Base-by-base conservation (phyloP, 1,140 invertebrate genomes). In the Berghia stephanieae region DNA sequence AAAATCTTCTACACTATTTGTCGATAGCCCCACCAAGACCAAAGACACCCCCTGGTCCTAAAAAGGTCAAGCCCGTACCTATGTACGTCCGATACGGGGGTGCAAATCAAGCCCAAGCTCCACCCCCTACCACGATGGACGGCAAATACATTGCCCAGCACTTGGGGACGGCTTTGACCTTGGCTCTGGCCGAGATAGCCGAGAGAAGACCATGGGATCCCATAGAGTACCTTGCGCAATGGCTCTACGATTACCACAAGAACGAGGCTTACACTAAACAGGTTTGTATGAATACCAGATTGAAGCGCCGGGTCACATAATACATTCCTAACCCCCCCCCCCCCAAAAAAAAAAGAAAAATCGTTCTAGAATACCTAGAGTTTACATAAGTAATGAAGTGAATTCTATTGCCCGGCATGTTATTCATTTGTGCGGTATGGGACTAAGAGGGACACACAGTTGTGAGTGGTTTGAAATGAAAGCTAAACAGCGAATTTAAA, bases 181-280 rank as follows among this genome's bases (percentile, higher is more conserved):
- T 81, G 40, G 87, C 86, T 3, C 70, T 88, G 71, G 79, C 85
- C 4, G 86, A 88, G 66, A 83, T 88, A 31, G 83, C 82, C n/a
- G 83, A 83, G 57, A 77, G 75, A 18, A 74, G 83, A 72, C 87
- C 87, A 5, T 82, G 79, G 76, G 87, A 88, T 71, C 86, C 87
- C 3, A 85, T 88, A 31, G 87, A 88, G 66, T 88, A 85, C 72
- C 73, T 88, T 16, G 85, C 82, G 18, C 75, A 83, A 24, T 88
- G 84, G 84, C 79, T 88, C 31, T 84, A 86, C 79, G 84, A 85
- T 72, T 85, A 86, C 80, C 79, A 73, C 27, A 77, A 81, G 21
- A 86, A 83, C 66, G 43, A 70, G 18, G 79, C 84, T 52, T 79
- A 80, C 27, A 78, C 80, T 42, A 78, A 80, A 43, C 72, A 75